phyloP scores from a whole-genome alignment of 2,113 vertebrate species.

The Melanocharis versteri region DNA sequence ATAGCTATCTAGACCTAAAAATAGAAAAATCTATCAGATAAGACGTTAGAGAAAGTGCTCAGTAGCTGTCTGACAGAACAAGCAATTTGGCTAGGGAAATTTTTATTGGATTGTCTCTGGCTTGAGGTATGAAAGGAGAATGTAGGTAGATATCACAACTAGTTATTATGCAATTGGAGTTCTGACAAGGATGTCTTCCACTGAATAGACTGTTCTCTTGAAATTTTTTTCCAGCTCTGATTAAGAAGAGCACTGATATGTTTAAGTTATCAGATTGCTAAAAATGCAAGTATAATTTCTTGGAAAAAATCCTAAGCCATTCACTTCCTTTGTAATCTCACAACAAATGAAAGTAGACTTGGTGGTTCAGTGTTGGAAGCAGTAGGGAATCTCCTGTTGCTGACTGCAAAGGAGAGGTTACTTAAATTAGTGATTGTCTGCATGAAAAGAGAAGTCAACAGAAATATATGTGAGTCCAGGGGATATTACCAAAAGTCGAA shows the following conservation, averaged over 20 bases:
- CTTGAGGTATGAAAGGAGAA: neutral
- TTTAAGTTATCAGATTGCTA: neutral
- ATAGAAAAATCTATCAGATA: neutral
- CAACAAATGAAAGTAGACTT: neutral
- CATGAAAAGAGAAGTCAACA: neutral
- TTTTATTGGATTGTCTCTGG: neutral
- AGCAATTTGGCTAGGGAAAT: neutral
- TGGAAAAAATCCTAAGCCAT: neutral
- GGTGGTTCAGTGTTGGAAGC: neutral
- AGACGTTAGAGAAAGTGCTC: neutral
- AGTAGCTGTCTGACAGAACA: neutral
- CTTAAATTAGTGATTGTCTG: neutral
- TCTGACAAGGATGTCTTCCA: neutral
- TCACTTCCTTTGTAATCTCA: neutral
- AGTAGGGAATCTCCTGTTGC: neutral
- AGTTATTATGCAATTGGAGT: neutral
- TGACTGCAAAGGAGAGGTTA: neutral
- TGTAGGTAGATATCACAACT: neutral
- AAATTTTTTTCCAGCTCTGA: neutral
- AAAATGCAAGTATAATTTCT: neutral
- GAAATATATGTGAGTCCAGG: neutral
- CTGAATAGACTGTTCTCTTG: neutral
- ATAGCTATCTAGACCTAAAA: neutral
- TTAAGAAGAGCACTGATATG: neutral
- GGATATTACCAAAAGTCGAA: neutral